Conservation (phyloP, 2,113 vertebrate genomes). For the Nerophis lumbriciformis region DNA sequence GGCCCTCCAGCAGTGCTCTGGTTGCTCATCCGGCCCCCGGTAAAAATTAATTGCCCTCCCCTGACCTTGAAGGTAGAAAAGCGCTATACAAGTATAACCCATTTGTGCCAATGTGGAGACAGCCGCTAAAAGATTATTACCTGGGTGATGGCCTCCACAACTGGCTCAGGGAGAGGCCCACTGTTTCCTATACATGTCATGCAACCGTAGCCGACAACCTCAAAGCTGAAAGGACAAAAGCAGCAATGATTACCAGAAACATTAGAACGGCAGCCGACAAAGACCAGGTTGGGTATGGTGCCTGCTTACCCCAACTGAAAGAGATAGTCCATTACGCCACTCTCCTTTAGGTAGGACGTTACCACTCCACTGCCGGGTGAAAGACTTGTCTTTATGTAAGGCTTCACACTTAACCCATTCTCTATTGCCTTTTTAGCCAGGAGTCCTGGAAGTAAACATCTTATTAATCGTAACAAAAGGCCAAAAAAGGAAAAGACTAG, state of each 20-base stretch:
- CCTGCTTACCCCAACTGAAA: slow-evolving; percentile 52
- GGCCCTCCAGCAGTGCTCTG: too few relatives aligned
- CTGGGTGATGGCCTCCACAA: slow-evolving; percentile 90
- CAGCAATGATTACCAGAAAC: background rate
- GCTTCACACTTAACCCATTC: slow-evolving; percentile 84
- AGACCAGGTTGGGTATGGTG: background rate
- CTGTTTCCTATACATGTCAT: slow-evolving; percentile 99
- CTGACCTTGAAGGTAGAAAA: too few relatives aligned
- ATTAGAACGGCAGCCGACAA: background rate
- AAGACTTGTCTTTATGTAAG: slow-evolving; percentile 95
- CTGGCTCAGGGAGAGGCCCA: slow-evolving; percentile 87
- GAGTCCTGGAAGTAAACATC: slow-evolving; percentile 71
- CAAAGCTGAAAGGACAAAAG: slow-evolving; percentile 75
- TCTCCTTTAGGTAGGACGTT: slow-evolving; percentile 91
- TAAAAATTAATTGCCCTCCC: too few relatives aligned
- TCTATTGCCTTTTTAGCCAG: slow-evolving; percentile 91
- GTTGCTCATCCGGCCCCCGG: too few relatives aligned
- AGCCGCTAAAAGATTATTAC: slow-evolving; percentile 54
- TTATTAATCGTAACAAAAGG: background rate
- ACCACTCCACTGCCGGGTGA: slow-evolving; percentile 98
- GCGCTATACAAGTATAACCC: too few relatives aligned
- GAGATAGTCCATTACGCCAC: slow-evolving; percentile 88
- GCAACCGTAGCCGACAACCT: slow-evolving; percentile 96
- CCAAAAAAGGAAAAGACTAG: background rate
- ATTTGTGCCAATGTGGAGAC: background rate